Base-by-base conservation (phyloP, 1,140 invertebrate species). In the Apis laboriosa region DNA sequence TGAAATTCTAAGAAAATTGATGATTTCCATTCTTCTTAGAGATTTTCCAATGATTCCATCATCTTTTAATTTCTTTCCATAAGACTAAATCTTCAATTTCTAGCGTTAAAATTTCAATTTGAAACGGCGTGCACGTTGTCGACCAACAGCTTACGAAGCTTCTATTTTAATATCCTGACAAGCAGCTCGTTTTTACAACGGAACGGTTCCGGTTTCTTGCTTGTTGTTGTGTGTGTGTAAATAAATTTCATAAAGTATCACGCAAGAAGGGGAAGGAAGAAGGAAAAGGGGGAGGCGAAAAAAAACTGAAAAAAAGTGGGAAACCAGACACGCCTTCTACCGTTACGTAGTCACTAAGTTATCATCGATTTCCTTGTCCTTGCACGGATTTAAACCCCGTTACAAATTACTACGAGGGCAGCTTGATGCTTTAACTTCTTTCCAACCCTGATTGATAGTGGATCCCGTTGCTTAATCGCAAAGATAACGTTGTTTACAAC, bases 401-500 rank as follows among this genome's bases (percentile, higher is more conserved):
- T 81, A 67, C 79, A 81, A 81, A 81, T 81, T 81, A 81, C 72
- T 67, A 7, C 24, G 19, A 51, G 19, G n/a, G 49, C 66, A 55
- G 43, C 55, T 60, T 13, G 72, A 81, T 75, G 28, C 72, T 76
- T 56, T 76, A 43, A 55, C n/a, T 28, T 56, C 63, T 55, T 75
- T 60, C 21, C 77, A 24, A 21, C 3, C 43, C 79, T 81, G 79
- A 81, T 81, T 68, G 79, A 81, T 81, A 68, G 72, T 43, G 63
- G 72, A 81, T 81, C 63, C 28, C 66, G 73, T 68, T 81, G 43
- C 55, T 67, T 63, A 76, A 81, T 76, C 12, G 49, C 79, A 34
- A 81, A 76, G 79, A 81, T 81, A 81, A 81, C 63, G 51, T 24
- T 81, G 43, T 81, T 81, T 81, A 81, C 72, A 68, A 63, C 78